Percentiles rank a stretch among this genome's conserved stretches.
Conservation (phyloP, 2,888 invertebrate species). For the Eristalinus sepulchralis region DNA sequence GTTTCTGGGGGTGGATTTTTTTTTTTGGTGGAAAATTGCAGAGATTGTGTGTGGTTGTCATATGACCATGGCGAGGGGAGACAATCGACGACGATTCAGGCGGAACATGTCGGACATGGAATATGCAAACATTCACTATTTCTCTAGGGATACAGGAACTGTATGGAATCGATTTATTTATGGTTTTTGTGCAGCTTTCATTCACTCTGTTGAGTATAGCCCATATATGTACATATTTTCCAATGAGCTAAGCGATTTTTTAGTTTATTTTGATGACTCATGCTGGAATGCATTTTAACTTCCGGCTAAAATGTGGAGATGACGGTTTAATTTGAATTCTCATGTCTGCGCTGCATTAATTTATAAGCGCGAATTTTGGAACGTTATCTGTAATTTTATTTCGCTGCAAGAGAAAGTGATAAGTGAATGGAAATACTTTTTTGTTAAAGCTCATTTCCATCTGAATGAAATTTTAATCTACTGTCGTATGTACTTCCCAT, state of each 20-base stretch:
- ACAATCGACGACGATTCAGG: constrained; percentile 3
- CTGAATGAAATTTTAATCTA: too few relatives aligned
- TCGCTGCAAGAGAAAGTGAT: too few relatives aligned
- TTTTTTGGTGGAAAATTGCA: constrained; percentile 2
- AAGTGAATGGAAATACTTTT: too few relatives aligned
- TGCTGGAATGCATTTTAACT: not conserved
- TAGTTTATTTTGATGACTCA: constrained; percentile 1
- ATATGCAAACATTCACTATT: constrained; percentile 31
- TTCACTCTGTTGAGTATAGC: constrained; percentile 3
- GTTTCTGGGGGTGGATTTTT: constrained; percentile 52
- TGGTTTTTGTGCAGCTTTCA: not conserved
- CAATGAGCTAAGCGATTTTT: not conserved
- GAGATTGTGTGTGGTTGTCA: constrained; percentile 1
- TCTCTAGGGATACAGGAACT: constrained; percentile 15
- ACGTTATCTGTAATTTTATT: too few relatives aligned
- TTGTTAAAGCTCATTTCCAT: too few relatives aligned
- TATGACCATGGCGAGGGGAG: not conserved
- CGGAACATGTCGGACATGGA: constrained; percentile 25
- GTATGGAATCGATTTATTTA: constrained; percentile 27
- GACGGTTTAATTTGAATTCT: too few relatives aligned
- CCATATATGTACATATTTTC: not conserved
- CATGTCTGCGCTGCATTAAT: too few relatives aligned
- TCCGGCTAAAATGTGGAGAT: too few relatives aligned
- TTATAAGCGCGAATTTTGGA: too few relatives aligned
- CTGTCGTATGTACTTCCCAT: too few relatives aligned